A percentile compares a stretch with the other conserved stretches of the same genome.
Conservation (phyloP, 1,140 invertebrate genomes). For the Euwallacea fornicatus region DNA sequence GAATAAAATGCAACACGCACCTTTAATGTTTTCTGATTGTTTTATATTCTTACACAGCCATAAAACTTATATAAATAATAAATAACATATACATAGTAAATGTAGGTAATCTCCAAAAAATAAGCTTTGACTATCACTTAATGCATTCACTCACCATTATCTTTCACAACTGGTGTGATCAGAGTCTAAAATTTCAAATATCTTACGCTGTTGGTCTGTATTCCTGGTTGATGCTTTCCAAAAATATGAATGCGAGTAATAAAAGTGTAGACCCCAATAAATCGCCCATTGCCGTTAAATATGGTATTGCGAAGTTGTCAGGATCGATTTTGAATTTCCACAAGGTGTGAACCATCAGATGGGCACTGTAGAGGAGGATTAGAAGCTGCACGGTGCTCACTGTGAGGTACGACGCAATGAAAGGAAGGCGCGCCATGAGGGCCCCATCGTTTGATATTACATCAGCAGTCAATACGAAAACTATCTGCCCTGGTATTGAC, state of each 20-base stretch:
- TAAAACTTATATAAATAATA: too few relatives aligned
- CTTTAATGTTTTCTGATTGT: too few relatives aligned
- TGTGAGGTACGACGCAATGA: conserved; percentile 67
- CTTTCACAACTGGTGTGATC: too few relatives aligned
- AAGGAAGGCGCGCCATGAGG: conserved; percentile 61
- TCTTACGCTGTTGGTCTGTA: conserved; percentile 1
- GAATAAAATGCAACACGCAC: too few relatives aligned
- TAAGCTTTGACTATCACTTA: too few relatives aligned
- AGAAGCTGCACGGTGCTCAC: conserved; percentile 70
- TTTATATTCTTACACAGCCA: too few relatives aligned
- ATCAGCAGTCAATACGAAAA: conserved; percentile 86
- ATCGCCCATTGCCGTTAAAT: conserved; percentile 92
- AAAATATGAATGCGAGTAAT: conserved; percentile 79
- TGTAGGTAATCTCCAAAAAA: too few relatives aligned
- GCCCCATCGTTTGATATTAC: conserved; percentile 62
- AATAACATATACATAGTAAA: too few relatives aligned
- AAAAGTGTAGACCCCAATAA: conserved; percentile 87
- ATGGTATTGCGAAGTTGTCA: conserved; percentile 96
- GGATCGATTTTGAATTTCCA: conserved; percentile 91
- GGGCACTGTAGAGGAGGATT: conserved; percentile 78
- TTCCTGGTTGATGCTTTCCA: conserved; percentile 61
- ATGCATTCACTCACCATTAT: too few relatives aligned
- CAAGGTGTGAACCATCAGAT: conserved; percentile 87
- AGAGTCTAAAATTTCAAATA: too few relatives aligned
- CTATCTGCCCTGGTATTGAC: conserved; percentile 88